Base-by-base conservation (phyloP, 1,140 invertebrate genomes). In the Drosophila ambigua region DNA sequence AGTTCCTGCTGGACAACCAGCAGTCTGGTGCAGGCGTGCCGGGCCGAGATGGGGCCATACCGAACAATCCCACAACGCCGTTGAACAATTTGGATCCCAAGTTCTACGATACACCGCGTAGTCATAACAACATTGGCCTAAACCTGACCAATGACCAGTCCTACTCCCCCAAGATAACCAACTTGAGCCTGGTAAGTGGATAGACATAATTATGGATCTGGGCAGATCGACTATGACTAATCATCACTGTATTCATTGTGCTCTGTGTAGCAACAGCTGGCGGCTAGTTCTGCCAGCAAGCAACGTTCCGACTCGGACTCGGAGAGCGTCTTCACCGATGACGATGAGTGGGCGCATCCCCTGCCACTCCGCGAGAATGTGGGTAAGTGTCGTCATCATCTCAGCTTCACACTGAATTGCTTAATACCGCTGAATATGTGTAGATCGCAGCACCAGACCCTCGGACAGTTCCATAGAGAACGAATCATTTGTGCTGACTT, bases 281-380 rank as follows among this genome's bases (percentile, higher is more conserved):
- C 88, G 15, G 79, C 71, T 20, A 77, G 48, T 50, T 44, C 52
- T 71, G 65, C 53, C 24, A 50, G 55, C 24, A 85, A 81, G 28
- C 69, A 88, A 52, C 93, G 64, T 73, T 94, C 76, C 31, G 94
- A 94, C 65, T 94, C 94, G 0, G 93, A 94, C 83, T 93, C 92
- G 0, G 94, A 94, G 71, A 94, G 93, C 76, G 94, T 94, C 2
- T 94, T 94, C 62, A 94, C 93, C 24, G 94, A 94, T 75, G 93
- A 93, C 53, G 93, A 94, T 65, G 93, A 93, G 71, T 94, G 93
- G 92, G 76, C 91, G n/a, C 89, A 90, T 82, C 90, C 90, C 2
- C 51, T 91, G 58, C 90, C 90, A 2, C 15, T 91, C 4, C 77
- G 90, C 6, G 90, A 91, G 73, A 91, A 91, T 84, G 72, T 91